Percentiles rank a stretch among this genome's conserved stretches.
Conservation (phyloP, 2,888 invertebrate species). For the Morpho helenor region DNA sequence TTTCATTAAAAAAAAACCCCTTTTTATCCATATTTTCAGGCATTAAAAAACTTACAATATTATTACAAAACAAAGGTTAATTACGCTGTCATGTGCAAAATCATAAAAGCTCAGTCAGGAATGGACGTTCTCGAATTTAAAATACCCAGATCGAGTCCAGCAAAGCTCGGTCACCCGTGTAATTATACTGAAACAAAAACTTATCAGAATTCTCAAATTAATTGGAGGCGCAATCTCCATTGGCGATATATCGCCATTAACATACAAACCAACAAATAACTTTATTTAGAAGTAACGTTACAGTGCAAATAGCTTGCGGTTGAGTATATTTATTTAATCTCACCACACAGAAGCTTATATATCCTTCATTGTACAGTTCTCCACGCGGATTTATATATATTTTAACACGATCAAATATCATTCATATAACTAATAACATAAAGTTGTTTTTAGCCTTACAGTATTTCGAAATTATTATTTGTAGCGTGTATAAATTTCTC, state of each 20-base stretch:
- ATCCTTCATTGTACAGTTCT: slow-evolving; percentile 9
- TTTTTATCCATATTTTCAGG: too few species aligned
- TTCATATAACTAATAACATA: background rate
- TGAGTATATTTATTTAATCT: slow-evolving; percentile 9
- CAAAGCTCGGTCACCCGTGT: too few species aligned
- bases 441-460: background rate
- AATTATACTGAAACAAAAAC: background rate
- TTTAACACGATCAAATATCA: background rate
- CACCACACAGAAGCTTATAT: slow-evolving; percentile 9
- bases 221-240: background rate
- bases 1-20: too few species aligned
- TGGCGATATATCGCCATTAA: slow-evolving; percentile 11
- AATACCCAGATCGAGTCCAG: too few species aligned
- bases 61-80: too few species aligned
- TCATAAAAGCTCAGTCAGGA: too few species aligned
- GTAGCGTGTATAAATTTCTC: slow-evolving; percentile 1
- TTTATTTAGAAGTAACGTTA: slow-evolving; percentile 16
- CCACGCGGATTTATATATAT: background rate
- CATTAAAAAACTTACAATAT: too few species aligned
- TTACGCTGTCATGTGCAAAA: too few species aligned
- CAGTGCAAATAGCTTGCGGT: slow-evolving; percentile 5
- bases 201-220: slow-evolving; percentile 9
- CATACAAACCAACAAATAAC: slow-evolving; percentile 9
- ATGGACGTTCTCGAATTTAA: too few species aligned
- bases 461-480: background rate